Conservation (phyloP, 1,140 invertebrate genomes). For the Aporrectodea caliginosa region DNA sequence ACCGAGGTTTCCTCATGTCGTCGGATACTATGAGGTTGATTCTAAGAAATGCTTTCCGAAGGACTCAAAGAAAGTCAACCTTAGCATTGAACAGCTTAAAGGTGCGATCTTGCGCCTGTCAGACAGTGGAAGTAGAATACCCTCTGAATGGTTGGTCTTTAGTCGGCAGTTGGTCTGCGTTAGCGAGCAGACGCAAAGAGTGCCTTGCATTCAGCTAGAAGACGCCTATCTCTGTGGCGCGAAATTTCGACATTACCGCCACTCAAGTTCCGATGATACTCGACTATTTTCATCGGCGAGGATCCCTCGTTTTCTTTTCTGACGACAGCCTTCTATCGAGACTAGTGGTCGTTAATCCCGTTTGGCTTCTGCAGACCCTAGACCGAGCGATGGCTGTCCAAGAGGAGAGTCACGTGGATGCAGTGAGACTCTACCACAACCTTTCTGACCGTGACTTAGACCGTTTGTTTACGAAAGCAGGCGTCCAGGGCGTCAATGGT, state of each 20-base stretch:
- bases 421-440: neutral
- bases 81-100: slow-evolving; percentile 32
- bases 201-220: slow-evolving; percentile 23
- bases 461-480: neutral
- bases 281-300: slow-evolving; percentile 29
- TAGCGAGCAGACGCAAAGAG: slow-evolving; percentile 10
- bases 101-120: slow-evolving; percentile 24
- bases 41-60: slow-evolving; percentile 25
- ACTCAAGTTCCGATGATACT: slow-evolving; percentile 27
- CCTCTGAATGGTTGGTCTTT: slow-evolving; percentile 23
- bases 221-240: slow-evolving; percentile 24
- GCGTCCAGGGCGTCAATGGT: neutral
- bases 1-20: slow-evolving; percentile 21
- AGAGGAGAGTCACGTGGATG: neutral
- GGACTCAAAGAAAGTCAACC: slow-evolving; percentile 29
- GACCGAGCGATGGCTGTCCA: neutral
- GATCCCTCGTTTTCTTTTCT: slow-evolving; percentile 28
- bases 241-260: slow-evolving; percentile 25
- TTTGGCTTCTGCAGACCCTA: slow-evolving; percentile 28
- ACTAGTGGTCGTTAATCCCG: slow-evolving; percentile 30
- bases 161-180: slow-evolving; percentile 14
- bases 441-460: slow-evolving; percentile 29
- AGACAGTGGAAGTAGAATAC: slow-evolving; percentile 20
- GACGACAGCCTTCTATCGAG: slow-evolving; percentile 13
- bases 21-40: slow-evolving; percentile 33